Base-by-base conservation (phyloP, 2,888 invertebrate genomes). In the Pherbina coryleti region DNA sequence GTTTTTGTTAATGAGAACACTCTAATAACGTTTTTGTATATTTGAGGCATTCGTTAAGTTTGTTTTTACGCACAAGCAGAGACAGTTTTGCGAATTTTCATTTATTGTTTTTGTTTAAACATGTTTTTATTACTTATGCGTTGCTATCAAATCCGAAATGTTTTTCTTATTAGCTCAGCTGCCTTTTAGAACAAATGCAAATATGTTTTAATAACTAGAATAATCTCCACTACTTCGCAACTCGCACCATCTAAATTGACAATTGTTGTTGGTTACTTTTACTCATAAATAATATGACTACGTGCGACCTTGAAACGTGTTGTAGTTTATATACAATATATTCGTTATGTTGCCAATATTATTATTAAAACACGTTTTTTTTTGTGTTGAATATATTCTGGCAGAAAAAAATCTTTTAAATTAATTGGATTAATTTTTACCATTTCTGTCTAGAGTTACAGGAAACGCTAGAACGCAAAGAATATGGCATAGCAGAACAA, bases 251-350 rank as follows among this genome's bases (percentile, higher is more conserved):
- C 66, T 8, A 70, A 34, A 17, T 64, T 1, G 4, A 62, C 17
- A n/a, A 9, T 17, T 51, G 8, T 34, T 31, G 64, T 5, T 34
- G 2, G 19, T 55, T 19, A n/a, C 5, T n/a, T 31, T 64, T 34
- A 25, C 69, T 31, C 55, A 37, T 53, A 67, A 55, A 66, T 75
- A 37, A 66, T 75, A 57, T 22, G 67, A 67, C 37, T 55, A 37
- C 44, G 75, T 67, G 37, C 55, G 55, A 67, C 75, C 75, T 75
- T 75, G 60, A 55, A 31, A 17, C 9, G n/a, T 37, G 70, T 62
- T 70, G 74, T 51, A 71, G 55, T 71, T 74, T 3, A 17, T 60
- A 66, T 28, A 53, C 37, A 22, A 22, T 64, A 55, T 71, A n/a
- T 57, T 19, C 25, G 7, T 67, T 19, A 34, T 11, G 9, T 44